Evolutionary conservation across 2,888 invertebrate species (phyloP), one percentile per base, ranked within the genome.

Genomic region (Epinotia brunnichana): DNA sequence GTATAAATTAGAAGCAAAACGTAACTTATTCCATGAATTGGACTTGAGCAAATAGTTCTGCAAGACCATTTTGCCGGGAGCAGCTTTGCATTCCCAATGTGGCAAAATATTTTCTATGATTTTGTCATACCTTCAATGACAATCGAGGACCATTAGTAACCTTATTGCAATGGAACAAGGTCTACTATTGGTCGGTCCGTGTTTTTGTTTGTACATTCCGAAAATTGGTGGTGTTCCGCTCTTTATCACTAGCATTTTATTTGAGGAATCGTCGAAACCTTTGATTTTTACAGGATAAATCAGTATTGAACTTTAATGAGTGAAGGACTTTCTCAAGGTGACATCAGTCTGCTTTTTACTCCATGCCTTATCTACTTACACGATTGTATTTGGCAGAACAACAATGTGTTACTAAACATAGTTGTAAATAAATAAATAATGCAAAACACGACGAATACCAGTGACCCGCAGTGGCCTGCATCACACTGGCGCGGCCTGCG

Each of bases 171-270:
- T 48, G 48, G 4, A 7, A 48, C n/a, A n/a, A n/a, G 48, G 48
- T n/a, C 15, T 9, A 15, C 48, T 48, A n/a, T 48, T 48, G n/a
- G n/a, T 48, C 2, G 5, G 48, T n/a, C 48, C 48, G 5, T 48
- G 5, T 48, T n/a, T 63, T 63, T 13, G 51, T 29, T 51, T 76
- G 76, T 79, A 87, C 88, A 89, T 87, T 87, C 87, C 87, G 84
- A 73, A 78, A 82, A 79, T n/a, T n/a, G 11, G 15, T 44, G 21
- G 41, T 13, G 41, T 35, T 63, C 29, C 44, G n/a, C 5, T 62
- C 3, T 17, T 17, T 35, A 29, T 19, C 51, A 19, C 29, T 63
- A 13, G 51, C 35, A 51, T 53, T 63, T 35, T 35, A 35, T 10
- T 53, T 53, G 29, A 53, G 51, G 17, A 39, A 56, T 24, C 41